A percentile compares a stretch with the other conserved stretches of the same genome.
Conservation (phyloP, 2,797 vertebrate genomes). For the Phalloptychus januarius region DNA sequence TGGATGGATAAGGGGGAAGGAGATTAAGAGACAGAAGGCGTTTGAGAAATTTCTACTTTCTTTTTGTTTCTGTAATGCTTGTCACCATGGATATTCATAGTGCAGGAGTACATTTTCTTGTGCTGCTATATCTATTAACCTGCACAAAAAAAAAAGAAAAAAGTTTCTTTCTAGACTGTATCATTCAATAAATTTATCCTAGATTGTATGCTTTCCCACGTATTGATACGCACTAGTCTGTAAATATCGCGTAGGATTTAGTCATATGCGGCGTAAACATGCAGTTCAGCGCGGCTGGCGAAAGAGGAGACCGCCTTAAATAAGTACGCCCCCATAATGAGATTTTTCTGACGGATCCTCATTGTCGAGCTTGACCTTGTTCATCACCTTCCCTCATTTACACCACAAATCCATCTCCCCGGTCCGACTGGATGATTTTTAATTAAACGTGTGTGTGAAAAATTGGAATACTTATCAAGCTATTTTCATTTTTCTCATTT, state of each 20-base stretch:
- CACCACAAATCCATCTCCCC: constrained; percentile 58
- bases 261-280: constrained; percentile 59
- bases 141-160: not conserved
- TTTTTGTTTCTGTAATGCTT: constrained; percentile 6
- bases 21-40: constrained; percentile 35
- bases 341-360: constrained; percentile 70
- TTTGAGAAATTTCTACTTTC: constrained; percentile 22
- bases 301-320: constrained; percentile 64
- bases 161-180: not conserved
- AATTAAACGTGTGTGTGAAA: constrained; percentile 73
- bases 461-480: constrained; percentile 75
- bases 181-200: not conserved
- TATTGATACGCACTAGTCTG: not conserved
- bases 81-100: constrained; percentile 19
- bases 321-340: constrained; percentile 72
- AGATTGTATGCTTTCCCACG: not conserved
- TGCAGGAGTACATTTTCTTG: constrained; percentile 3
- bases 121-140: not conserved
- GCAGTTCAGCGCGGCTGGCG: constrained; percentile 65
- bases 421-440: constrained; percentile 68
- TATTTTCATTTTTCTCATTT: constrained; percentile 69
- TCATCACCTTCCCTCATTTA: constrained; percentile 73
- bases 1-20: constrained; percentile 42
- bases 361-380: constrained; percentile 70
- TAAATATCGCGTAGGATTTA: constrained; percentile 35